These are phyloP conservation scores for Dryocosmus kuriphilus DNA, from an alignment of 2,888 invertebrate genomes.

Conservation along the genomic window DNA sequence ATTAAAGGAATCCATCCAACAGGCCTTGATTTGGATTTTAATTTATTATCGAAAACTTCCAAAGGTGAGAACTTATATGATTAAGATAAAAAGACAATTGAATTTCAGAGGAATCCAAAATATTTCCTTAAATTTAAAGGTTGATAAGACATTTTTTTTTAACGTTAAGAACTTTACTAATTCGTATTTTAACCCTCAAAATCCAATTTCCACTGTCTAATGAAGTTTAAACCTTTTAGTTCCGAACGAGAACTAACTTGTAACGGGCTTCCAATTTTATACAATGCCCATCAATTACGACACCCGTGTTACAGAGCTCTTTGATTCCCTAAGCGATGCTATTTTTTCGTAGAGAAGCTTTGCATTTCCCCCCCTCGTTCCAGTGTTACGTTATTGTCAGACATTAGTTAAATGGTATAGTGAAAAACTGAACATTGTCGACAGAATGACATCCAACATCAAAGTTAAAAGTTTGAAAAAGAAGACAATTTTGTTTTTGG, in stretches of 20 bases:
- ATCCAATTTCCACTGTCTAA: background rate
- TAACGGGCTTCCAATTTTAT: constrained; percentile 2
- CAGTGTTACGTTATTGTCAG: background rate
- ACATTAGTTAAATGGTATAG: background rate
- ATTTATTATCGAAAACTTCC: constrained; percentile 74
- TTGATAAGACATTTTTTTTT: too few relatives aligned
- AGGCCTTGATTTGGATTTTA: constrained; percentile 75
- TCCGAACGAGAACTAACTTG: background rate
- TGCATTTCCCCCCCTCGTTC: background rate
- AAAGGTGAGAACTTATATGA: constrained; percentile 66
- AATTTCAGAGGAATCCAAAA: too few relatives aligned
- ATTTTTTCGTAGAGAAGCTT: background rate
- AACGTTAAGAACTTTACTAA: background rate
- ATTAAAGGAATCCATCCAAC: constrained; percentile 75
- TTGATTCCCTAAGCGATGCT: constrained; percentile 3
- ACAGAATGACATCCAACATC: too few relatives aligned
- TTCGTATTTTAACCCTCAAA: background rate
- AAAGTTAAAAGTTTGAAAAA: too few relatives aligned
- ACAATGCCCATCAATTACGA: constrained; percentile 19
- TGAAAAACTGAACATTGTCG: too few relatives aligned
- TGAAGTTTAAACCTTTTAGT: background rate
- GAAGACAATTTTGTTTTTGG: too few relatives aligned
- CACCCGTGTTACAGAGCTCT: background rate
- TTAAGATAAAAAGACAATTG: background rate
- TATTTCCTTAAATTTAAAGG: too few relatives aligned